phyloP scores from a whole-genome alignment of 2,113 vertebrate genomes.

The Trachemys scripta region DNA sequence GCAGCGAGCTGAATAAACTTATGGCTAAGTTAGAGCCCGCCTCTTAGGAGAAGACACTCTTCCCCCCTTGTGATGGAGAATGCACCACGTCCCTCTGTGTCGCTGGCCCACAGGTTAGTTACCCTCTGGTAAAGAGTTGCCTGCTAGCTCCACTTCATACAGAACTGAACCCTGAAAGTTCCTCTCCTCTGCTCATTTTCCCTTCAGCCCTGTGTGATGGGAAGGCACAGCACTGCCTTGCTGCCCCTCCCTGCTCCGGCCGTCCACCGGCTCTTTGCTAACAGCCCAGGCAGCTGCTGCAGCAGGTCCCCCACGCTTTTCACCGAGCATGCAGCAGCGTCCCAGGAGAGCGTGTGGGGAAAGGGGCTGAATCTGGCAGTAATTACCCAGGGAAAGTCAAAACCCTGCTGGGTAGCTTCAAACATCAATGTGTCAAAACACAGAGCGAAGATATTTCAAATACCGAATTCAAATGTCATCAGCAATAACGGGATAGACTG shows the following conservation, averaged over 20 bases:
- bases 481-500: background rate
- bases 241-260: background rate
- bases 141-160: background rate
- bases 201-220: background rate
- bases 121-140: background rate
- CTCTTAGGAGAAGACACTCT: no score
- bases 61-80: no score
- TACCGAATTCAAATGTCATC: slow-evolving; percentile 40
- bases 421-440: slow-evolving; percentile 47
- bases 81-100: no score
- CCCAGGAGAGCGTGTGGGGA: rapidly evolving
- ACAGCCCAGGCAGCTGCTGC: background rate
- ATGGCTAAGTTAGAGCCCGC: background rate
- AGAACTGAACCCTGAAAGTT: background rate
- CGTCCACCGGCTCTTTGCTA: background rate
- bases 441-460: slow-evolving; percentile 43
- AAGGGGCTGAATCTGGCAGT: slow-evolving; percentile 48
- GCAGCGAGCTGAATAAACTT: background rate
- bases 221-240: background rate
- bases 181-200: background rate
- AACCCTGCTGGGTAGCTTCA: slow-evolving; percentile 49
- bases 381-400: slow-evolving; percentile 62
- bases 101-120: no score
- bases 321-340: background rate
- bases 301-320: background rate